Base-by-base conservation (phyloP, 2,888 invertebrate species). In the Leistus spinibarbis region DNA sequence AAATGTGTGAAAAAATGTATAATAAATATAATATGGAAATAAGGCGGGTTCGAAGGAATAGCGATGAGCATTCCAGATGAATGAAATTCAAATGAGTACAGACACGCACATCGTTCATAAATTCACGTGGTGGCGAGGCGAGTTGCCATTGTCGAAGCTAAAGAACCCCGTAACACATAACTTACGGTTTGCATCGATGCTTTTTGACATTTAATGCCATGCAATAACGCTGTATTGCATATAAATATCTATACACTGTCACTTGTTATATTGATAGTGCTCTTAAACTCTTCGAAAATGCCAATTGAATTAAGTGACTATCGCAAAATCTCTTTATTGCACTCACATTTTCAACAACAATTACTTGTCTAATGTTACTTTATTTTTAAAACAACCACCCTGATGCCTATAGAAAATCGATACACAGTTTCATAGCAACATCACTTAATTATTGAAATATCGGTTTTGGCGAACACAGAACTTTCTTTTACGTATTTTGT, bases 71-170 rank as follows among this genome's bases (percentile, higher is more conserved):
- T 20, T 27, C 19, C 67, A 68, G 54, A 68, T 68, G 4, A 68
- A 68, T 68, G 68, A 68, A 22, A 68, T 68, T 68, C 68, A 68
- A 68, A 68, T 68, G 54, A 68, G 16, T 68, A 66, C n/a, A 17
- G 9, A 63, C 22, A 66, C 53, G 40, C 27, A 40, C 66, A 64
- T 24, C 66, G 27, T 27, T 60, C 60, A 60, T 60, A 60, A 60
- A 60, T 60, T 60, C 40, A 40, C 13, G 3, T 4, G n/a, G n/a
- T n/a, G n/a, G n/a, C n/a, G n/a, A 60, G 0, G 20, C 60, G 60
- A 19, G 40, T 1, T 19, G 60, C 60, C 60, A 60, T 60, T 60
- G 60, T 60, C 16, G 19, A 17, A 60, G 60, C 60, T 19, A 60
- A 17, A 60, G 60, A 60, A 60, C 56, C 4, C 60, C 17, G 20